phyloP scores from a whole-genome alignment of 2,797 vertebrate genomes.

The Delichon dasypus region DNA sequence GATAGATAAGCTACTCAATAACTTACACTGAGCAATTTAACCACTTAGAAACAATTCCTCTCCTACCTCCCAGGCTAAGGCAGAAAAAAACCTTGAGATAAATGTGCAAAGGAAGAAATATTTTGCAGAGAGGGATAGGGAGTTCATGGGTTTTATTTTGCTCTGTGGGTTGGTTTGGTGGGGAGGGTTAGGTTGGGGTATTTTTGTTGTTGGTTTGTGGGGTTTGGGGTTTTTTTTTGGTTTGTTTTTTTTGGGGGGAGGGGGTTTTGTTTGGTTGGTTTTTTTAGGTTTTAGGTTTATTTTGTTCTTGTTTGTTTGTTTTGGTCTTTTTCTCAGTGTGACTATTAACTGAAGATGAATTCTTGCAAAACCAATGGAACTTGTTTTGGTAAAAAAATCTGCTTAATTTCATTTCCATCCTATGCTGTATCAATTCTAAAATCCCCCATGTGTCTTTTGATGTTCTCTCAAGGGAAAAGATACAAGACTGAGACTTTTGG shows the following conservation, averaged over 20 bases:
- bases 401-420: neutral
- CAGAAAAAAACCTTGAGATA: fast-evolving
- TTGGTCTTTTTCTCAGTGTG: neutral
- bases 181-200: fast-evolving
- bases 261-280: too few species aligned
- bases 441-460: neutral
- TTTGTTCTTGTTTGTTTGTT: neutral
- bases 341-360: neutral
- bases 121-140: fast-evolving
- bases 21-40: neutral
- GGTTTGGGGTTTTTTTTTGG: neutral
- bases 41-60: neutral
- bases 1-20: neutral
- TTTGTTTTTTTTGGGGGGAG: fast-evolving
- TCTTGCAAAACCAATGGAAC: neutral
- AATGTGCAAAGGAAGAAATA: neutral
- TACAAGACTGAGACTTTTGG: neutral
- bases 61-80: neutral
- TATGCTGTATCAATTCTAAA: neutral
- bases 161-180: neutral
- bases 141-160: neutral
- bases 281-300: neutral
- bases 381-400: neutral
- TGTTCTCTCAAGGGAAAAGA: neutral
- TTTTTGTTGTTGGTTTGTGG: neutral